Base-by-base conservation (phyloP, 2,113 vertebrate species). In the Lota lota region DNA sequence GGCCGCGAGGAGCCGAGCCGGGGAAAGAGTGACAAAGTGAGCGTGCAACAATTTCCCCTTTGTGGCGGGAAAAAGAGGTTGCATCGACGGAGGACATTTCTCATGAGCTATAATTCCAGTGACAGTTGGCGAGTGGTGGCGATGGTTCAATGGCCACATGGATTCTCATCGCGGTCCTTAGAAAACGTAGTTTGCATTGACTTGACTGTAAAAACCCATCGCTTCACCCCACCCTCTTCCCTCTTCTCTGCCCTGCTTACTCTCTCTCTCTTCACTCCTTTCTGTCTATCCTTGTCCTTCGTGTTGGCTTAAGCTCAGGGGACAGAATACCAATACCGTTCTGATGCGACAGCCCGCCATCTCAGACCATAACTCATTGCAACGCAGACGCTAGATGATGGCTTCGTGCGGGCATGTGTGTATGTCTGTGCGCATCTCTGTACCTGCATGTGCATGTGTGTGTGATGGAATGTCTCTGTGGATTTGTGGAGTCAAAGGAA, bases 91-190 rank as follows among this genome's bases (percentile, higher is more conserved):
- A 22, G 73, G 83, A 88, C 85, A 88, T 78, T 76, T 65, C 80
- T 79, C 83, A 90, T 89, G 85, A 87, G 79, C 85, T 86, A 85
- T 86, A 89, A 86, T 75, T 47, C 75, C 79, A 77, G 85, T 79
- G 83, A 77, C 66, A 66, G 77, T 75, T 68, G 76, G 75, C 63
- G 67, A 73, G 69, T 76, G 83, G 80, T 84, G 83, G 74, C 18
- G 22, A 60, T 76, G 74, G 80, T 77, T 88, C 78, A 22, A 77
- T 78, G 78, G 70, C 64, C 74, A 10, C 40, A 85, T 79, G 79
- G 83, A 86, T 80, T 80, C 76, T 81, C 76, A 81, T 68, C 80
- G 82, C 83, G 81, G 80, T 73, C 77, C 76, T 33, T 51, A 22
- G 14, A 82, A 79, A 82, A 79, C 77, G 76, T 73, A 76, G 76